Evolutionary conservation across 2,888 invertebrate species (phyloP).

Genomic region (Ormyrus thymus): DNA sequence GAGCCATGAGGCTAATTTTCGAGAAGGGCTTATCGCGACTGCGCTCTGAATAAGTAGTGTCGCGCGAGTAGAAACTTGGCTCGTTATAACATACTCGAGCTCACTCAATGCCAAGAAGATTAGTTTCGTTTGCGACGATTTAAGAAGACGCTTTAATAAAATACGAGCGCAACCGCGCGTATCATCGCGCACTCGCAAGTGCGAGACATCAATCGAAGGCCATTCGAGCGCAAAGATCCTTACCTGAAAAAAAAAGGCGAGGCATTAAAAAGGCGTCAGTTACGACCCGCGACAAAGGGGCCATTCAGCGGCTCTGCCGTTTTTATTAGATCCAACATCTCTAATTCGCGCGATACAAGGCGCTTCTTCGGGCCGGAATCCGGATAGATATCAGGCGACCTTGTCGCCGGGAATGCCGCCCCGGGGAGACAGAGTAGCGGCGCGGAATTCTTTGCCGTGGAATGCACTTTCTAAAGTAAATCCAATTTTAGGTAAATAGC

Average conservation of each 20-base stretch:
- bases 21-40: too few relatives aligned
- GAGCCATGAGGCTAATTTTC: too few relatives aligned
- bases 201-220: neutral
- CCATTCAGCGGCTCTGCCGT: too few relatives aligned
- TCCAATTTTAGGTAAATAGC: slow-evolving; percentile 47
- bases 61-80: too few relatives aligned
- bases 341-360: slow-evolving; percentile 25
- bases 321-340: neutral
- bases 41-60: too few relatives aligned
- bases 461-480: slow-evolving; percentile 35
- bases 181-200: neutral
- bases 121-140: too few relatives aligned
- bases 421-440: too few relatives aligned
- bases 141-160: too few relatives aligned
- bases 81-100: too few relatives aligned
- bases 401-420: neutral
- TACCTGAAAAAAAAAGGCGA: slow-evolving; percentile 14
- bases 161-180: too few relatives aligned
- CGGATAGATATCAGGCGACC: neutral
- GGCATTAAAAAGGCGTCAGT: slow-evolving; percentile 7
- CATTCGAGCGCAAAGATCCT: neutral
- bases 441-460: slow-evolving; percentile 16
- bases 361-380: slow-evolving; percentile 18
- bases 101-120: too few relatives aligned
- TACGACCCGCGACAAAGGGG: neutral